Conservation (phyloP, 2,888 invertebrate genomes). For the Microdon myrmicae region DNA sequence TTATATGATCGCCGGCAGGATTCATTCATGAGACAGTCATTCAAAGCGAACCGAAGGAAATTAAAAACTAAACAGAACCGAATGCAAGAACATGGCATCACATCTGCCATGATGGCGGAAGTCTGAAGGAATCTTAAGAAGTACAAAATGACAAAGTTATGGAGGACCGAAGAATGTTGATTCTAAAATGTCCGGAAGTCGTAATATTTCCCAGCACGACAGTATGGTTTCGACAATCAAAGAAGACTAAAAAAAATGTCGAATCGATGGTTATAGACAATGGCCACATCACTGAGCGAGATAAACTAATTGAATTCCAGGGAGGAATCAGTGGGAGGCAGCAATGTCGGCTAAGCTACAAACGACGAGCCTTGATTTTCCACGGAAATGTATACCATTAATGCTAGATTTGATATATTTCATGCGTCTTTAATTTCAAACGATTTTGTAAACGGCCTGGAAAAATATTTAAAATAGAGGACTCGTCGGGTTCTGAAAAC, state of each 20-base stretch:
- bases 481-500: no score
- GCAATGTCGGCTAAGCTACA: no score
- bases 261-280: conserved; percentile 8
- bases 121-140: no score
- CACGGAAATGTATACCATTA: no score
- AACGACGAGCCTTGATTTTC: no score
- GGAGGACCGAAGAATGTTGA: conserved; percentile 30
- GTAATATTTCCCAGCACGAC: conserved; percentile 21
- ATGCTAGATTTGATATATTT: no score
- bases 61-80: neutral
- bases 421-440: no score
- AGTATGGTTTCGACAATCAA: conserved; percentile 19
- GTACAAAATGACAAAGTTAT: conserved; percentile 13
- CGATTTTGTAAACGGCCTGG: no score
- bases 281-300: conserved; percentile 7
- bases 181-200: conserved; percentile 39
- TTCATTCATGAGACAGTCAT: conserved; percentile 29
- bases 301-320: neutral
- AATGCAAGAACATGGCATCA: no score
- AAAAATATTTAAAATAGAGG: no score
- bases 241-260: no score
- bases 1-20: conserved; percentile 12
- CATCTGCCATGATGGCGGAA: no score
- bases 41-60: neutral
- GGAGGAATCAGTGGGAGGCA: neutral